Conservation (phyloP, 2,797 vertebrate species). For the Fringilla coelebs region DNA sequence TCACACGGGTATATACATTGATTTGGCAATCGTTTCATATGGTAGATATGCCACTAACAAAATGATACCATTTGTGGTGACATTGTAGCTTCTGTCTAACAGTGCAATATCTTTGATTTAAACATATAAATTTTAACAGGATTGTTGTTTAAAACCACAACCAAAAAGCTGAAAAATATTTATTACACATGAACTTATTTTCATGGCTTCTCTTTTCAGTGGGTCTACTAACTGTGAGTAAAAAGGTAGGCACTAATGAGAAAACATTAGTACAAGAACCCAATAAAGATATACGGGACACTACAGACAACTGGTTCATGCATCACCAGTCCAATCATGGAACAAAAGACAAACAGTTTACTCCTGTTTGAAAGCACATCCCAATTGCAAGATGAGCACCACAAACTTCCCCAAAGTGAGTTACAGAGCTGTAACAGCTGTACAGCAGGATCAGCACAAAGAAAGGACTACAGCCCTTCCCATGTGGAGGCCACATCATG, state of each 20-base stretch:
- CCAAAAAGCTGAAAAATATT: background rate
- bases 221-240: background rate
- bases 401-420: background rate
- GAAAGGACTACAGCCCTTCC: background rate
- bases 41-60: background rate
- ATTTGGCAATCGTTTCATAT: background rate
- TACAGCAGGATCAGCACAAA: background rate
- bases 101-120: background rate
- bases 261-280: background rate
- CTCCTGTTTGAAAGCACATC: background rate
- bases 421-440: background rate
- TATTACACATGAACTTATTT: background rate
- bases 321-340: background rate
- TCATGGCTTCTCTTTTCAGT: background rate
- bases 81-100: background rate
- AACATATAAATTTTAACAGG: background rate
- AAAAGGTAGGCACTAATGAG: background rate
- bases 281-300: background rate
- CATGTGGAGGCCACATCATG: rapidly evolving
- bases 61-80: background rate
- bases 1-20: background rate
- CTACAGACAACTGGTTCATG: background rate
- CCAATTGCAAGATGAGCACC: background rate
- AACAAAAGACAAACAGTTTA: background rate
- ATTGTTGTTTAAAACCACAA: background rate